Base-by-base conservation (phyloP, 1,140 invertebrate genomes). In the Stegodyphus mimosarum region DNA sequence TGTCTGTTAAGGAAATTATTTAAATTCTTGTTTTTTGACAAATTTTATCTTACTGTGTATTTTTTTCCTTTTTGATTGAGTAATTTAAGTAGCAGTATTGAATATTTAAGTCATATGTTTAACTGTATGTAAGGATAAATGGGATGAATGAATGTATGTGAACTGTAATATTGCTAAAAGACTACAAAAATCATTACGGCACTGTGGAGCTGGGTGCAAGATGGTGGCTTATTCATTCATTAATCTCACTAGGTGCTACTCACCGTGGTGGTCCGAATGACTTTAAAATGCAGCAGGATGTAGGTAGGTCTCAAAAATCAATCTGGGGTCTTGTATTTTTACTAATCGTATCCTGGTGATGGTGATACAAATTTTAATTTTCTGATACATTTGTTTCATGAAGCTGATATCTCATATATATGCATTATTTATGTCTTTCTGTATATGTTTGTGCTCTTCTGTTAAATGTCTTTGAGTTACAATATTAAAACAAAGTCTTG, bases 271-370 rank as follows among this genome's bases (percentile, higher is more conserved):
- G 78, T 49, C 73, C 78, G 6, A 83, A 76, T 83, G 86, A 87
- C 67, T 74, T 87, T 87, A 87, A 87, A 87, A 75, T 79, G 72
- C 75, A 76, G 60, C 86, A 73, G 74, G 86, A 87, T 52, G 73
- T 87, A 87, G 86, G 86, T 87, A 83, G 63, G 86, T 87, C 63
- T 63, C 18, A 73, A 76, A 72, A 55, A 48, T 87, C 77, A 33
- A 78, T 72, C 17, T n/a, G n/a, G 64, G 74, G 53, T 60, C 33
- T 52, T 33, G 74, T 53, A 55, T 6, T 13, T 67, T 79, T 51
- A 6, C 53, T 79, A 70, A 49, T 52, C 17, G 17, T 60, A 33
- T 74, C 52, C 63, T 83, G 71, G 64, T 83, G 76, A 50, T 86
- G 76, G 74, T 33, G 33, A 33, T 33, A 33, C 33, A 33, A 33